A percentile compares a stretch with the other conserved stretches of the same genome.
Conservation (phyloP, 2,888 invertebrate genomes). For the Andrena fulva region DNA sequence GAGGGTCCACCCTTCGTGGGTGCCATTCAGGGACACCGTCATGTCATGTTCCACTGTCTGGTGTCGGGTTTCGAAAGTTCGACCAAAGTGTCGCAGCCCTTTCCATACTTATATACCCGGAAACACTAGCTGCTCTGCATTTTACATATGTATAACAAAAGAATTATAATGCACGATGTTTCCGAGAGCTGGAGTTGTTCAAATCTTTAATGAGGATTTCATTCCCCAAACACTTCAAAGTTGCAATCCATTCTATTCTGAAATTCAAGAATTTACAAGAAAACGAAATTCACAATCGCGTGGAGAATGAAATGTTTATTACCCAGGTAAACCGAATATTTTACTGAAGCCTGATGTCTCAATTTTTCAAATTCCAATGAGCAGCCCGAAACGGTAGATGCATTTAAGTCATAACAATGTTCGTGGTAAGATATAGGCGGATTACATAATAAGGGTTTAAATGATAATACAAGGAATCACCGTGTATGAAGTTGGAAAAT, state of each 20-base stretch:
- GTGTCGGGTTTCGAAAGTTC: constrained; percentile 41
- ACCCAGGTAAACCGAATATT: neutral
- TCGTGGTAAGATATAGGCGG: neutral
- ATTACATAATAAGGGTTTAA: neutral
- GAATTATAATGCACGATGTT: neutral
- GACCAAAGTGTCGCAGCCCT: constrained; percentile 21
- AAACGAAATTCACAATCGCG: neutral
- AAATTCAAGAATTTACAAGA: no score
- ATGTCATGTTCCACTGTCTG: constrained; percentile 43
- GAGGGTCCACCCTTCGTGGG: constrained; percentile 77
- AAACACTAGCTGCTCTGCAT: no score
- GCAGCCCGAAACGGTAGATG: neutral
- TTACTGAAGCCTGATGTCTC: neutral
- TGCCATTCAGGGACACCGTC: constrained; percentile 45
- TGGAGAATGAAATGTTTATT: neutral
- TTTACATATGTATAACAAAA: neutral
- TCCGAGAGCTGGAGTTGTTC: neutral
- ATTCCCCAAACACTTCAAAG: neutral
- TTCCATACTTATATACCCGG: constrained; percentile 17
- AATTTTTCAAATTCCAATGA: neutral
- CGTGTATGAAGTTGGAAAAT: constrained; percentile 24
- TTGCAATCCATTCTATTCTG: no score
- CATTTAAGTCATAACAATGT: neutral
- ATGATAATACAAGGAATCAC: neutral
- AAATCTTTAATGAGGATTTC: neutral